Conservation (phyloP, 2,113 vertebrate species). For the Nansenia antarctica region DNA sequence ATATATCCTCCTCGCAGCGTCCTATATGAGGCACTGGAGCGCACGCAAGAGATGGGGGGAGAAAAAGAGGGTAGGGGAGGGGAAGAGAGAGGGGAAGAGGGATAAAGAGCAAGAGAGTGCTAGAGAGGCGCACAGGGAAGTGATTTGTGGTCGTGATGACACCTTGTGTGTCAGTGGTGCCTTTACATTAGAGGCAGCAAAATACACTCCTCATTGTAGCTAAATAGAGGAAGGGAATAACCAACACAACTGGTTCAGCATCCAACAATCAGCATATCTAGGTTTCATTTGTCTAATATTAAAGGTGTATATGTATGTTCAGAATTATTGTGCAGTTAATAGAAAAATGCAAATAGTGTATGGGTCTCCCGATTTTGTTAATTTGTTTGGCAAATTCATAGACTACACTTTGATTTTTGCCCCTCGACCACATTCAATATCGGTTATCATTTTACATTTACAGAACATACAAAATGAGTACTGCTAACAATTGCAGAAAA, state of each 20-base stretch:
- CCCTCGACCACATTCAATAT: too few relatives aligned
- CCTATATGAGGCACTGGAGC: constrained; percentile 41
- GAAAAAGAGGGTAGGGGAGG: constrained; percentile 8
- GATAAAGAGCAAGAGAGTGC: neutral
- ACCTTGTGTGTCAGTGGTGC: constrained; percentile 59
- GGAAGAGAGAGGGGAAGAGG: constrained; percentile 1
- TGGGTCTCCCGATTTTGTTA: too few relatives aligned
- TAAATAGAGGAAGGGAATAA: constrained; percentile 5
- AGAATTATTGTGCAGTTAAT: neutral
- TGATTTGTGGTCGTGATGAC: constrained; percentile 67
- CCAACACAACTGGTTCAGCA: neutral
- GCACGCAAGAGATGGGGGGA: constrained; percentile 6
- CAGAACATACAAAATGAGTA: too few relatives aligned
- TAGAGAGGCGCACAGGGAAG: constrained; percentile 40
- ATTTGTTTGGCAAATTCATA: too few relatives aligned
- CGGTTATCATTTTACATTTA: too few relatives aligned
- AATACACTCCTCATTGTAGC: constrained; percentile 26
- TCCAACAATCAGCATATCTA: too few relatives aligned
- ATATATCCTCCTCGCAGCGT: constrained; percentile 44
- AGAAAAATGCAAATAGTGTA: too few relatives aligned
- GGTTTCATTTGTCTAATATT: too few relatives aligned
- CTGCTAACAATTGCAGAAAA: too few relatives aligned
- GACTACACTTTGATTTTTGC: too few relatives aligned
- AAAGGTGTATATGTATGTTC: too few relatives aligned
- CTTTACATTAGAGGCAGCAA: constrained; percentile 50